Evolutionary conservation across 2,888 invertebrate genomes (phyloP).

Genomic region (Synanthedon formicaeformis): DNA sequence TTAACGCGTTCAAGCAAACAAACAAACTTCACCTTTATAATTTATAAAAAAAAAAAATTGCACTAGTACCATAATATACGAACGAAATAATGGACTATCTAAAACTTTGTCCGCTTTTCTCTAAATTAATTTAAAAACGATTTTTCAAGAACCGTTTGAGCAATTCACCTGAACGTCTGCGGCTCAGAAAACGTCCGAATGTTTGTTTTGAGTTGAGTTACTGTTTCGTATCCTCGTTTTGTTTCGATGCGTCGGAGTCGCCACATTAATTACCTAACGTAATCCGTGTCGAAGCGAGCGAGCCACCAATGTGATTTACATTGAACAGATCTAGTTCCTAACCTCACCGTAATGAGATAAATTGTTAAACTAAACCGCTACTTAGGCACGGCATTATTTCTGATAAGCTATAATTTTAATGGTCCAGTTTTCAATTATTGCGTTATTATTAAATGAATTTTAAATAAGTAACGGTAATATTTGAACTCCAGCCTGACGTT

Average conservation of each 20-base stretch:
- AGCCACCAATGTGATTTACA: not conserved
- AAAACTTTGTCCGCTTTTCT: too few relatives aligned
- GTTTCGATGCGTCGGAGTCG: not conserved
- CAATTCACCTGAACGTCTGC: not conserved
- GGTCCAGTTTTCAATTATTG: conserved; percentile 19
- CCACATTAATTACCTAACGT: not conserved
- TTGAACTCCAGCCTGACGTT: not conserved
- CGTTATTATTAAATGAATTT: conserved; percentile 20
- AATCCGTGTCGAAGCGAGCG: not conserved
- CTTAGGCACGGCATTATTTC: conserved; percentile 16
- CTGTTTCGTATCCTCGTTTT: not conserved
- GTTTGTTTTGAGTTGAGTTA: not conserved
- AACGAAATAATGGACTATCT: too few relatives aligned
- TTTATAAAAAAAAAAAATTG: too few relatives aligned
- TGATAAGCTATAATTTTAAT: conserved; percentile 18
- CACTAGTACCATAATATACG: too few relatives aligned
- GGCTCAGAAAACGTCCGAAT: not conserved
- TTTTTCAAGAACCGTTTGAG: not conserved
- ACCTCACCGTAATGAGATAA: not conserved
- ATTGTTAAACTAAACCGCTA: conserved; percentile 7
- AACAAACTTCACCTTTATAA: too few relatives aligned
- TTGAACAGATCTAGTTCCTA: not conserved
- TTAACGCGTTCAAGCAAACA: too few relatives aligned
- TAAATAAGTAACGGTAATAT: conserved; percentile 12
- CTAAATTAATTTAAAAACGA: too few relatives aligned